phyloP scores from a whole-genome alignment of 1,140 invertebrate species.

The Acromyrmex echinatior region DNA sequence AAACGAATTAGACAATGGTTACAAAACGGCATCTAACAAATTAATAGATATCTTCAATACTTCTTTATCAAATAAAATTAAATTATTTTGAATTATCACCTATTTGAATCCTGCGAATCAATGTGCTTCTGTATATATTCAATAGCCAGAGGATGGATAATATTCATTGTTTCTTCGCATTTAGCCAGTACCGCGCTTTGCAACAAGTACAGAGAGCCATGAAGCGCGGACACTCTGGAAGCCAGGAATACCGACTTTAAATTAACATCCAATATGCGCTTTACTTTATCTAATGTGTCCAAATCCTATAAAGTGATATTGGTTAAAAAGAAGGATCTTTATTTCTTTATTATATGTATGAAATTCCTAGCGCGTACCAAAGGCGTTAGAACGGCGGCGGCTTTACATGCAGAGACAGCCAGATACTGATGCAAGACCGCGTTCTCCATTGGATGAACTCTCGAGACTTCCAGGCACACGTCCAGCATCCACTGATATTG shows the following conservation, averaged over 20 bases:
- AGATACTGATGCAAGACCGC: conserved; percentile 91
- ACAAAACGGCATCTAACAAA: conserved; percentile 78
- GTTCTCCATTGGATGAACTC: conserved; percentile 89
- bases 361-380: conserved; percentile 82
- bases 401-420: conserved; percentile 90
- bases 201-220: conserved; percentile 93
- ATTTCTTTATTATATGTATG: neutral
- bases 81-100: conserved; percentile 79
- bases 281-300: conserved; percentile 88
- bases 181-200: conserved; percentile 89
- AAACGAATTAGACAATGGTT: conserved; percentile 66
- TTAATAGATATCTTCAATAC: neutral
- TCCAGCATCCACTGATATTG: conserved; percentile 93
- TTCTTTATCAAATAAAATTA: conserved; percentile 32
- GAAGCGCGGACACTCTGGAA: conserved; percentile 90
- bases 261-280: conserved; percentile 89
- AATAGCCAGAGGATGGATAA: conserved; percentile 89
- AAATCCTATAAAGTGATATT: conserved; percentile 77
- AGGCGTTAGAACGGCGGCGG: conserved; percentile 89
- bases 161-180: conserved; percentile 88
- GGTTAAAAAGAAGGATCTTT: neutral
- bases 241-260: conserved; percentile 90
- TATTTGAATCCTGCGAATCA: conserved; percentile 85
- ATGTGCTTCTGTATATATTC: conserved; percentile 91
- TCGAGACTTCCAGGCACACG: conserved; percentile 89